Conservation (phyloP, 2,888 invertebrate species). For the Lycia hirtaria region DNA sequence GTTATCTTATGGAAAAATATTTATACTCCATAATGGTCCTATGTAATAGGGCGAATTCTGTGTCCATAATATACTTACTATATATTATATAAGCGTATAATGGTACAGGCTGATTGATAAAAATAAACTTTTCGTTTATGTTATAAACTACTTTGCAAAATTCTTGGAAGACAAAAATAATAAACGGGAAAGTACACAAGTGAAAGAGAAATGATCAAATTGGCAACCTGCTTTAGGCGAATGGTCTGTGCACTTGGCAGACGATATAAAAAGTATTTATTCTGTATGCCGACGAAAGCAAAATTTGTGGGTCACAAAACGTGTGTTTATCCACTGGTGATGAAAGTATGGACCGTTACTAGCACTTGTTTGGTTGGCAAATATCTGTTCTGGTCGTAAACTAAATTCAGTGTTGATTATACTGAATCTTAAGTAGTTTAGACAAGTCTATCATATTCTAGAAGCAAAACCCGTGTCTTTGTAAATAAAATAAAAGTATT, state of each 20-base stretch:
- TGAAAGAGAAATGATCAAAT: conserved; percentile 24
- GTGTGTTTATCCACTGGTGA: conserved; percentile 40
- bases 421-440: background rate
- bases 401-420: background rate
- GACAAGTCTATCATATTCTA: background rate
- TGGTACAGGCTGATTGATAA: background rate
- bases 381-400: conserved; percentile 18
- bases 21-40: too few species aligned
- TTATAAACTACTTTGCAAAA: background rate
- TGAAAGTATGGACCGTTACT: conserved; percentile 49
- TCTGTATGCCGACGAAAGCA: conserved; percentile 29
- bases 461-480: background rate
- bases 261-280: conserved; percentile 33
- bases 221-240: conserved; percentile 14
- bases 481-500: too few species aligned
- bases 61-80: too few species aligned
- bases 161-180: conserved; percentile 2
- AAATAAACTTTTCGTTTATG: background rate
- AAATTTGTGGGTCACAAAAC: conserved; percentile 48
- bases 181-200: conserved; percentile 12
- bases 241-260: conserved; percentile 34
- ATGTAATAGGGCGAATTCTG: too few species aligned
- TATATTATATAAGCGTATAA: too few species aligned
- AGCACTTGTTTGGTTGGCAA: conserved; percentile 45
- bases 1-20: background rate